phyloP scores from a whole-genome alignment of 2,888 invertebrate genomes.

The Hirtodrosophila trivittata region DNA sequence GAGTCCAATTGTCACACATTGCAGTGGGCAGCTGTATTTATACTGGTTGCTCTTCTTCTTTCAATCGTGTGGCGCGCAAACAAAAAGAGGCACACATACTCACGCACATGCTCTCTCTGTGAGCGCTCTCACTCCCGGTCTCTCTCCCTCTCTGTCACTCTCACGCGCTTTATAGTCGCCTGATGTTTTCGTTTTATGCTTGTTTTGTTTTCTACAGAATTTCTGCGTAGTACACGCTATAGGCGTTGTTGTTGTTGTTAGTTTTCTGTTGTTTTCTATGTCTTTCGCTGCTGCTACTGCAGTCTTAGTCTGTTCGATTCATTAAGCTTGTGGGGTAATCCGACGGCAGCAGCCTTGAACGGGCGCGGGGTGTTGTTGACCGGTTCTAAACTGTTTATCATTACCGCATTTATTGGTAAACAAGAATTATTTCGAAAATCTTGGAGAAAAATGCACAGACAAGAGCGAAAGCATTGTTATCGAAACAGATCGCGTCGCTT shows the following conservation, averaged over 20 bases:
- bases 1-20: slow-evolving; percentile 54
- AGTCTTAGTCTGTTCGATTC: slow-evolving; percentile 37
- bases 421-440: slow-evolving; percentile 43
- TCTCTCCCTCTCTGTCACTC: slow-evolving; percentile 12
- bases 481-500: slow-evolving; percentile 20
- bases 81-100: slow-evolving; percentile 28
- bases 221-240: slow-evolving; percentile 72
- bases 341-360: slow-evolving; percentile 47
- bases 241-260: slow-evolving; percentile 29
- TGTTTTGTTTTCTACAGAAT: slow-evolving; percentile 59
- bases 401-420: slow-evolving; percentile 60
- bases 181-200: slow-evolving; percentile 48
- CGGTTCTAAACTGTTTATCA: slow-evolving; percentile 58
- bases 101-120: slow-evolving; percentile 25
- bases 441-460: slow-evolving; percentile 16
- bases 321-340: slow-evolving; percentile 14
- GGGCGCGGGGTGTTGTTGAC: slow-evolving; percentile 40
- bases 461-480: slow-evolving; percentile 15
- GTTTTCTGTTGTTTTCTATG: slow-evolving; percentile 30
- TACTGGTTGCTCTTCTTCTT: slow-evolving; percentile 50
- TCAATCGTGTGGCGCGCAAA: slow-evolving; percentile 14
- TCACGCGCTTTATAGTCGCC: slow-evolving; percentile 32
- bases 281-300: slow-evolving; percentile 36
- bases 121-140: slow-evolving; percentile 10
- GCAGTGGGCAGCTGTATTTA: slow-evolving; percentile 49